Conservation (phyloP, 1,140 invertebrate genomes). For the Lepidurus couesii region DNA sequence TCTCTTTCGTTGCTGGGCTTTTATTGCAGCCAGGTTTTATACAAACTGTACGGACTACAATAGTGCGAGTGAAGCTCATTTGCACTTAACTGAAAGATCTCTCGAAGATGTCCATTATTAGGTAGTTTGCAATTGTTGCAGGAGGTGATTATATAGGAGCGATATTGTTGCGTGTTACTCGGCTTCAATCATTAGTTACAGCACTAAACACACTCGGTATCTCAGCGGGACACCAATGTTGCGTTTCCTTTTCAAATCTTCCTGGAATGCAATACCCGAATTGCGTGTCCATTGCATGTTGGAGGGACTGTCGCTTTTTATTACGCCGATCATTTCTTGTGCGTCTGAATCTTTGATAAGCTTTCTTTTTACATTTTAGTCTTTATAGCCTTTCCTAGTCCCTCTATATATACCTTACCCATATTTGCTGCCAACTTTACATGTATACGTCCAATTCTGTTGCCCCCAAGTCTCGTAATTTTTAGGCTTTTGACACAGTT, state of each 20-base stretch:
- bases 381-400: neutral
- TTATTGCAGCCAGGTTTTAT: too few species aligned
- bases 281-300: neutral
- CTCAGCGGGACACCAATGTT: neutral
- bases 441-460: neutral
- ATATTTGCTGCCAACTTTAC: neutral
- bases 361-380: neutral
- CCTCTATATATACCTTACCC: neutral
- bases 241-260: neutral
- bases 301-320: neutral
- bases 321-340: neutral
- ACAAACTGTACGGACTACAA: too few species aligned
- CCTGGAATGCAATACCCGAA: neutral
- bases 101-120: neutral
- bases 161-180: neutral
- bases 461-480: neutral
- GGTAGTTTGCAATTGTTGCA: neutral
- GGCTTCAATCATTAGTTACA: neutral
- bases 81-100: neutral
- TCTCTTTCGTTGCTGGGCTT: too few species aligned
- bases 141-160: neutral
- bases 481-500: neutral
- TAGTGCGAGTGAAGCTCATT: neutral
- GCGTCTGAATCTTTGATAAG: neutral
- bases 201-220: neutral